phyloP scores from a whole-genome alignment of 2,113 vertebrate genomes.

The Illadopsis cleaveri region DNA sequence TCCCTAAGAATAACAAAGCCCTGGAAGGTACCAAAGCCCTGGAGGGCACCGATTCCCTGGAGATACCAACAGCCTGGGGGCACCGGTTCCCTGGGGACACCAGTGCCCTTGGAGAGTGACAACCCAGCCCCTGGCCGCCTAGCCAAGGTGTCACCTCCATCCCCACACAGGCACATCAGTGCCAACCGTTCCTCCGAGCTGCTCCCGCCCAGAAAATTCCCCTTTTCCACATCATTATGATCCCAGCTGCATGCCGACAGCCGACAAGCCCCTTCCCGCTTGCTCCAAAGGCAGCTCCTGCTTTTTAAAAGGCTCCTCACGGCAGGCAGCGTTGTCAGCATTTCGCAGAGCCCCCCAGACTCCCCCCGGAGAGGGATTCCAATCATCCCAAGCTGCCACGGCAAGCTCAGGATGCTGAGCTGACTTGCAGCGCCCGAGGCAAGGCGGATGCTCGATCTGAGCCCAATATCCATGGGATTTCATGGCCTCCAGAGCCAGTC shows the following conservation, averaged over 20 bases:
- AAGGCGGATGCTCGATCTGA: rapidly evolving
- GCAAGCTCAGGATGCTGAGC: background rate
- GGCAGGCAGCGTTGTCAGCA: background rate
- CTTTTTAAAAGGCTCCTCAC: background rate
- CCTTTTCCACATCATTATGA: rapidly evolving
- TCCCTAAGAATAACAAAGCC: background rate
- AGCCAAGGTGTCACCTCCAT: background rate
- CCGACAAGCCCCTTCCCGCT: background rate
- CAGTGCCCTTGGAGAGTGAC: background rate
- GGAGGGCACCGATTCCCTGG: background rate
- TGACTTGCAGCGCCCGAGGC: background rate
- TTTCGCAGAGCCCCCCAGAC: rapidly evolving
- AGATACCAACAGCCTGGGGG: background rate
- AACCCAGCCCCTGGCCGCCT: background rate
- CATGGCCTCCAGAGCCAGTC: background rate
- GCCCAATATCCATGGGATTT: background rate
- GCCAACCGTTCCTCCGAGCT: rapidly evolving
- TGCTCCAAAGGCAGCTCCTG: background rate
- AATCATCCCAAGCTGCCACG: background rate
- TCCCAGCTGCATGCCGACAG: background rate
- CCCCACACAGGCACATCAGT: rapidly evolving
- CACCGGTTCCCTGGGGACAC: no score
- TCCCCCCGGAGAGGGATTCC: background rate
- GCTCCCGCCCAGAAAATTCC: background rate
- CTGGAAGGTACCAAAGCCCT: background rate